phyloP scores from a whole-genome alignment of 1,140 invertebrate species.

The Drosophila tsacasi region DNA sequence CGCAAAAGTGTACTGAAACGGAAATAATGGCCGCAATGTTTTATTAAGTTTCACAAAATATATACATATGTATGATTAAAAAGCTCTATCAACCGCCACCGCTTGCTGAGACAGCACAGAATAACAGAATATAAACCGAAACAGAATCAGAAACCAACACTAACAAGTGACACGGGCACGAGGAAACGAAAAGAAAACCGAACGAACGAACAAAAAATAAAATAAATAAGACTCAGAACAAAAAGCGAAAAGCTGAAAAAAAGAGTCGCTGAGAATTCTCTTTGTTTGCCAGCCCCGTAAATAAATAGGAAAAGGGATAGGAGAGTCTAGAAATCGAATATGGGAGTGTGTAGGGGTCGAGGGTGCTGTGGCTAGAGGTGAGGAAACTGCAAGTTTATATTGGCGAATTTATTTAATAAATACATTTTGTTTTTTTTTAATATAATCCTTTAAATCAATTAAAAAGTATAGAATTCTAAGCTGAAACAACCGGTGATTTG shows the following conservation, averaged over 20 bases:
- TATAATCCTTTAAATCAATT: too few relatives aligned
- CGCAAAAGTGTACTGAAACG: slow-evolving; percentile 65
- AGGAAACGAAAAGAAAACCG: slow-evolving; percentile 39
- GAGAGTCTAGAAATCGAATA: slow-evolving; percentile 17
- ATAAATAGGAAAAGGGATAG: slow-evolving; percentile 36
- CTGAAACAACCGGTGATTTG: not conserved
- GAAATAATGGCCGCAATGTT: slow-evolving; percentile 56
- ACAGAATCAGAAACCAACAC: slow-evolving; percentile 46
- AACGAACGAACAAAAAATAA: slow-evolving; percentile 17
- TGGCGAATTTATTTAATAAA: not conserved
- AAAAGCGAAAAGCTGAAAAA: slow-evolving; percentile 30
- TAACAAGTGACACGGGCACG: slow-evolving; percentile 48
- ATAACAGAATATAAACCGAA: slow-evolving; percentile 24
- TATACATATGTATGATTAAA: slow-evolving; percentile 57
- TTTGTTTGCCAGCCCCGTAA: slow-evolving; percentile 35
- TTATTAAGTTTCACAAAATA: slow-evolving; percentile 75
- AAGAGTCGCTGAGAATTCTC: slow-evolving; percentile 37
- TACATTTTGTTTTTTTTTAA: not conserved
- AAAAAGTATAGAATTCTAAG: not conserved
- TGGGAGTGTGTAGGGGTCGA: not conserved
- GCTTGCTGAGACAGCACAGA: slow-evolving; percentile 60
- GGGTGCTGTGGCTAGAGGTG: not conserved
- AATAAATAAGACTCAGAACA: slow-evolving; percentile 27
- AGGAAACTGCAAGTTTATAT: slow-evolving; percentile 4
- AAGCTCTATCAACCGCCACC: slow-evolving; percentile 57